phyloP scores from a whole-genome alignment of 2,113 vertebrate species.

The Catharus bicknelli region DNA sequence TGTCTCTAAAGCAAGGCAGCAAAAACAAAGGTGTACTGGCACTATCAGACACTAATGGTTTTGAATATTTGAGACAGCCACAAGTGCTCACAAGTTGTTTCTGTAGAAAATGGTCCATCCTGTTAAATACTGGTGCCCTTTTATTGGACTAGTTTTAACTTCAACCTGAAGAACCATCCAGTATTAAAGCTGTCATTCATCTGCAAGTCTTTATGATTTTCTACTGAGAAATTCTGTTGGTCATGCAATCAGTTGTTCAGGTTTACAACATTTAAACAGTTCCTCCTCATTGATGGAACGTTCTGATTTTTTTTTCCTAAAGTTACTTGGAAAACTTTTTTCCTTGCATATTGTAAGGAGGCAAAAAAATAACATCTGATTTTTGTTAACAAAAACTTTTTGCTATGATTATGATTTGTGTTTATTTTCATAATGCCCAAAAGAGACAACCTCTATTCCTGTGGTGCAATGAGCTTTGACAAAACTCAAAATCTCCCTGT shows the following conservation, averaged over 20 bases:
- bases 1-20: not conserved
- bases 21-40: not conserved
- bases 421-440: not conserved
- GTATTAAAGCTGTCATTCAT: not conserved
- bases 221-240: not conserved
- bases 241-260: not conserved
- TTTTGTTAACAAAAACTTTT: not conserved
- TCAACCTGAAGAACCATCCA: not conserved
- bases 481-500: not conserved
- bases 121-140: not conserved
- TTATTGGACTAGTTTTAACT: not conserved
- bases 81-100: not conserved
- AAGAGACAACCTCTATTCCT: not conserved
- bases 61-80: not conserved
- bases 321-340: not conserved
- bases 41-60: not conserved
- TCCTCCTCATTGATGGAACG: not conserved
- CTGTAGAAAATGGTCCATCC: fast-evolving
- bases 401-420: not conserved
- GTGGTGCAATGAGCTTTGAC: not conserved
- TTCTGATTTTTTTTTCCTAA: not conserved
- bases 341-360: not conserved
- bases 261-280: not conserved
- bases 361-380: not conserved
- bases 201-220: not conserved